Evolutionary conservation across 1,140 invertebrate species (phyloP), one percentile per base, ranked within the genome.

Genomic region (Macrostomum lignano): DNA sequence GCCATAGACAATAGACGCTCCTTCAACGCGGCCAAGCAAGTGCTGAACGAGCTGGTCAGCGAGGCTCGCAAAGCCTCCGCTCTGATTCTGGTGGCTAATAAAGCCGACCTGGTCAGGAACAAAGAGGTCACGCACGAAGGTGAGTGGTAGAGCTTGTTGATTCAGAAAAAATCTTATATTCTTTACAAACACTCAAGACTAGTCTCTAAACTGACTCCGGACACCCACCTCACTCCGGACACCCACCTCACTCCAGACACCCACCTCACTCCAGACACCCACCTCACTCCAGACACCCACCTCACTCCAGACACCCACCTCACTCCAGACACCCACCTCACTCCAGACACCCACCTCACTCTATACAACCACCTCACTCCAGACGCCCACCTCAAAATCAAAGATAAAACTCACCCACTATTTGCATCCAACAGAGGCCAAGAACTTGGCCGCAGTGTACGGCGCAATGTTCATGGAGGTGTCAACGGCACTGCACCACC

Each of bases 81-180:
- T 1, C 73, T 88, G 26, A 86, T 93, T 41, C 67, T 94, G 2
- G 82, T 86, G 1, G 79, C 72, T 3, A 94, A 94, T 57, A 94
- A 94, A 58, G 72, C 73, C 13, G 84, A 94, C 59, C 64, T 93
- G 17, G 82, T 76, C 17, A 58, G 84, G 38, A 74, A 75, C 25
- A 66, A 78, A 35, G 65, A 69, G 15, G 70, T 93, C 17, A 65
- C 72, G 17, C 72, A 70, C 19, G 72, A 79, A 65, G 78, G 79
- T 84, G 60, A 64, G 44, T 23, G 9, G 19, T 15, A 24, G 9
- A 24, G 23, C 9, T 24, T 24, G 9, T n/a, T 24, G n/a, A 24
- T 9, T 24, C n/a, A 24, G 9, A 9, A 24, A 9, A 9, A 9
- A 9, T 24, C 9, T 24, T 24, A 24, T 24, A 9, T 24, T 24